Evolutionary conservation across 2,113 vertebrate genomes (phyloP), one percentile per base, ranked within the genome.

Genomic region (Nannospalax galili): DNA sequence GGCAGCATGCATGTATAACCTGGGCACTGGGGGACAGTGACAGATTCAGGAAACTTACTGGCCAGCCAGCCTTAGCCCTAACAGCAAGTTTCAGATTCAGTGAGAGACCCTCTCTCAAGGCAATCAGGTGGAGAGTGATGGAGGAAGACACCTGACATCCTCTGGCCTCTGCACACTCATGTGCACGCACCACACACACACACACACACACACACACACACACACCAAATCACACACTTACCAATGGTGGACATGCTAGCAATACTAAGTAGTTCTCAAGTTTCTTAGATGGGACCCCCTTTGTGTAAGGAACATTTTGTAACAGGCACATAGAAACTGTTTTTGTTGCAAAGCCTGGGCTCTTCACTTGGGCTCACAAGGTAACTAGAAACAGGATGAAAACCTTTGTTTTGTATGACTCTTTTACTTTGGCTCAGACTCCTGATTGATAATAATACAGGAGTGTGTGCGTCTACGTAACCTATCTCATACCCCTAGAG

Each of bases 301-400:
- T 88, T 86, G 35, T 22, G 86, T 77, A 90, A 82, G 48, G 88
- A 90, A 56, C 67, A 42, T 52, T 95, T 24, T 56, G 12, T 37
- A 86, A 56, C 7, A 26, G 20, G 32, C 40, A 24, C 4, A 5
- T 35, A 24, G 40, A 67, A 84, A 2, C 40, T 48, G 17, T 40
- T 84, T 67, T 48, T 84, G 62, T 67, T 45, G 32, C 30, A 30
- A 84, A n/a, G 7, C 64, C 69, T 22, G 30, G 32, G 3, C 32
- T 84, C 60, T 30, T 78, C 17, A 56, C 30, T 26, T 69, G 19
- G 42, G 40, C 64, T 28, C 5, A 35, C 81, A 45, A 17, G 30
- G 30, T 6, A 48, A 24, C 80, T 22, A 30, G 42, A 65, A 48
- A 2, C 19, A 22, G 60, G 42, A 9, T 17, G 5, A 70, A n/a